Evolutionary conservation across 2,113 vertebrate genomes (phyloP).

Genomic region (Chamaea fasciata): DNA sequence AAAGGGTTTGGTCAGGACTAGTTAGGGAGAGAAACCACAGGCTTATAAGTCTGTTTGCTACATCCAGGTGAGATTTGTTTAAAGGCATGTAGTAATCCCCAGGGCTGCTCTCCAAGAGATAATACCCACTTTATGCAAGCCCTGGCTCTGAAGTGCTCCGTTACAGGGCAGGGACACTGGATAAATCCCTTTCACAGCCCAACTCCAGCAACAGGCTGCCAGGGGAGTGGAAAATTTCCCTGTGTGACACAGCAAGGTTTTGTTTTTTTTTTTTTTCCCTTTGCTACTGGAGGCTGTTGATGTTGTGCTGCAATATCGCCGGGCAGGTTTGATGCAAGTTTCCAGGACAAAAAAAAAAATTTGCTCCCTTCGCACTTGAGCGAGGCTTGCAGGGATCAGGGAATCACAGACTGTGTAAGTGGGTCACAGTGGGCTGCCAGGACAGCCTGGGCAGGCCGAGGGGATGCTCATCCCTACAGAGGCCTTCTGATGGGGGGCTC

Average conservation of each 20-base stretch:
- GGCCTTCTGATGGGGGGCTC: not conserved
- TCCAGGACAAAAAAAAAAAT: not conserved
- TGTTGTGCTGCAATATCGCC: not conserved
- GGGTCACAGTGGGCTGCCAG: not conserved
- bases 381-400: not conserved
- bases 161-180: not conserved
- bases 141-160: not conserved
- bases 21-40: not conserved
- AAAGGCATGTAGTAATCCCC: not conserved
- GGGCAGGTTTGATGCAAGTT: not conserved
- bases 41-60: not conserved
- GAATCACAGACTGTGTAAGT: not conserved
- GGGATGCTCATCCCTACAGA: not conserved
- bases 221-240: not conserved
- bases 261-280: not conserved
- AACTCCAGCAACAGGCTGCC: not conserved
- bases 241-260: not conserved
- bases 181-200: not conserved
- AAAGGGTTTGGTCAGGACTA: not conserved
- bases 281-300: not conserved
- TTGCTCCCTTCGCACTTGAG: not conserved
- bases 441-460: not conserved
- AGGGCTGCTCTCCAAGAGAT: constrained; percentile 9
- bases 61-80: not conserved
- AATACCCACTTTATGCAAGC: not conserved